Base-by-base conservation (phyloP, 2,797 vertebrate species). In the Babyrousa celebensis region DNA sequence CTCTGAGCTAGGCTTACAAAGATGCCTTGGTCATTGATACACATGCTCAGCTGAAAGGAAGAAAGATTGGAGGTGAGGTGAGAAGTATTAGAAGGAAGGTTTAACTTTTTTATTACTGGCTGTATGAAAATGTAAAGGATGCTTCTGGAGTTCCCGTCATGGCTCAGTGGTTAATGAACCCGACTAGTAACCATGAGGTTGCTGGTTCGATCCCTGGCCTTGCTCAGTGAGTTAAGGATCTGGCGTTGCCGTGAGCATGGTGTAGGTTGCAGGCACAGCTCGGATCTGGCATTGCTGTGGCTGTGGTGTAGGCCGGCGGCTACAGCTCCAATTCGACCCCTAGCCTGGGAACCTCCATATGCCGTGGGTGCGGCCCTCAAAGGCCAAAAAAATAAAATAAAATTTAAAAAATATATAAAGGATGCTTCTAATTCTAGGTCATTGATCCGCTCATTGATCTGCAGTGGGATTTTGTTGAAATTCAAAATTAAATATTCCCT, bases 401-500 rank as follows among this genome's bases (percentile, higher is more conserved):
- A 36, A 36, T 36, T 36, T 36, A 36, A 36, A 36, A 36, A 36
- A 36, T 3, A 94, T 72, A 62, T 1, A 83, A 67, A 95, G 67
- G 85, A 60, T 90, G 72, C 70, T 78, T 74, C 87, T 85, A 40
- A 52, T 27, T 65, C 75, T 23, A 70, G 67, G 78, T 82, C 67
- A 77, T 20, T 25, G 72, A 63, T 58, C 40, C 89, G 67, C 43
- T 92, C 70, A 77, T 87, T 85, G 90, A 83, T 84, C 56, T 65
- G 36, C 15, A 11, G 12, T 75, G 48, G n/a, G 48, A 68, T 67
- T 89, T 96, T 97, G 96, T 95, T 95, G 89, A 87, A 84, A 94
- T 82, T 92, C 84, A 63, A 93, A 96, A 96, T 36, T 82, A 95
- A 97, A 96, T 89, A 62, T 96, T 97, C 71, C 85, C 62, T 85